These are phyloP conservation scores for Lamellibrachia columna DNA, from an alignment of 2,888 invertebrate genomes.

Conservation along the genomic window DNA sequence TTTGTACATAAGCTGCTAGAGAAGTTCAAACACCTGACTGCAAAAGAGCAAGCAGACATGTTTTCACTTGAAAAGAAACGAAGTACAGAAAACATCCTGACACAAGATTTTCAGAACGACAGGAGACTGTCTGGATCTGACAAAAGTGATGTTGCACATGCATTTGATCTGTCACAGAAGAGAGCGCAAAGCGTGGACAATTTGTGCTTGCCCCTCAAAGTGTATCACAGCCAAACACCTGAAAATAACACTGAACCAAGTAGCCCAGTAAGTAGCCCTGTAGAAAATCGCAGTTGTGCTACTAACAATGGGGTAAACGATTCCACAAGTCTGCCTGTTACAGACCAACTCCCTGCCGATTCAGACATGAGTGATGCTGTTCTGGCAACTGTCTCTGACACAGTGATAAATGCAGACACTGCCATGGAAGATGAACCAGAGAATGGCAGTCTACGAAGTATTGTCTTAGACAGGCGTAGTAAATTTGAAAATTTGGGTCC, in stretches of 20 bases:
- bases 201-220: conserved; percentile 1
- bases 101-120: conserved; percentile 17
- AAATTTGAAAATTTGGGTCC: conserved; percentile 4
- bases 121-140: not conserved
- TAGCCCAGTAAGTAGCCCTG: not conserved
- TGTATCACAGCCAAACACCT: conserved; percentile 6
- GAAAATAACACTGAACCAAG: not conserved
- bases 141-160: not conserved
- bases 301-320: not conserved
- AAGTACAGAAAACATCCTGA: conserved; percentile 32
- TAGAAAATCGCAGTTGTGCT: not conserved
- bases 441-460: not conserved
- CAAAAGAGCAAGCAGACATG: conserved; percentile 18
- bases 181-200: not conserved
- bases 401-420: not conserved
- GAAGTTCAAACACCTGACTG: conserved; percentile 45
- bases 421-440: not conserved
- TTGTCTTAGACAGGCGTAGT: not conserved
- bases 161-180: conserved; percentile 12
- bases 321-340: not conserved
- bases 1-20: conserved; percentile 59
- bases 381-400: not conserved
- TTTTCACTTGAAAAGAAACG: conserved; percentile 20
- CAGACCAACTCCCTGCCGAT: not conserved
- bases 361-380: not conserved